Conservation (phyloP, 2,797 vertebrate genomes). For the Tauraco hartlaubi region DNA sequence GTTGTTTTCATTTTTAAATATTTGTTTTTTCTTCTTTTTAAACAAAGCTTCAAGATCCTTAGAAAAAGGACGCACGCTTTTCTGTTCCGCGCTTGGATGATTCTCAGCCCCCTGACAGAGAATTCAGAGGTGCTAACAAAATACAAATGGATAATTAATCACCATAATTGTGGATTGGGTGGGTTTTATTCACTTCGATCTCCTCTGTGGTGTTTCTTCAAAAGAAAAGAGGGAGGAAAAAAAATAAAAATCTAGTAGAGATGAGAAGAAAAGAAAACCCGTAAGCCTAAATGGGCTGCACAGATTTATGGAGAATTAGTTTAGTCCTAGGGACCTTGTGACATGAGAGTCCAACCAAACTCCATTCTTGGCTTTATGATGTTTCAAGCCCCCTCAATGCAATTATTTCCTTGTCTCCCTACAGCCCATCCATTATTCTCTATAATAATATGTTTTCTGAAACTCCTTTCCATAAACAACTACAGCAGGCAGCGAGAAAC, state of each 20-base stretch:
- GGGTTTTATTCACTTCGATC: constrained; percentile 32
- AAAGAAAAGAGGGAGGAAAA: neutral
- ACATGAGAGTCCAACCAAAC: constrained; percentile 56
- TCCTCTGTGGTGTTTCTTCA: constrained; percentile 9
- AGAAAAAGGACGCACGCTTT: neutral
- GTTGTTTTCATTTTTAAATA: neutral
- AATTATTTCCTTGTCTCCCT: constrained; percentile 77
- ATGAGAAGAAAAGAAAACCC: constrained; percentile 44
- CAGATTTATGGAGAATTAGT: constrained; percentile 69
- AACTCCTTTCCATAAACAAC: constrained; percentile 70
- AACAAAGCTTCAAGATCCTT: neutral
- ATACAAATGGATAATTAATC: constrained; percentile 56
- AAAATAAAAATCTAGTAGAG: neutral
- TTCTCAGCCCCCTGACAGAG: constrained; percentile 26
- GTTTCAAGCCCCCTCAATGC: constrained; percentile 69
- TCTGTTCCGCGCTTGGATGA: neutral
- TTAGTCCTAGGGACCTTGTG: constrained; percentile 63
- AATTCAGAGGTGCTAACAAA: constrained; percentile 47
- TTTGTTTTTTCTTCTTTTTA: neutral
- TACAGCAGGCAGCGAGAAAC: constrained; percentile 47
- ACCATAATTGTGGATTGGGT: neutral
- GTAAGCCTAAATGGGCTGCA: constrained; percentile 32
- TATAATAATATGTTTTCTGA: constrained; percentile 66
- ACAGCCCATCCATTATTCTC: constrained; percentile 73
- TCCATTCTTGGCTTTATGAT: constrained; percentile 71